Percentiles rank a stretch among this genome's conserved stretches.
phyloP scores from a whole-genome alignment of 2,888 invertebrate genomes.

The Acanthoscelides obtectus region DNA sequence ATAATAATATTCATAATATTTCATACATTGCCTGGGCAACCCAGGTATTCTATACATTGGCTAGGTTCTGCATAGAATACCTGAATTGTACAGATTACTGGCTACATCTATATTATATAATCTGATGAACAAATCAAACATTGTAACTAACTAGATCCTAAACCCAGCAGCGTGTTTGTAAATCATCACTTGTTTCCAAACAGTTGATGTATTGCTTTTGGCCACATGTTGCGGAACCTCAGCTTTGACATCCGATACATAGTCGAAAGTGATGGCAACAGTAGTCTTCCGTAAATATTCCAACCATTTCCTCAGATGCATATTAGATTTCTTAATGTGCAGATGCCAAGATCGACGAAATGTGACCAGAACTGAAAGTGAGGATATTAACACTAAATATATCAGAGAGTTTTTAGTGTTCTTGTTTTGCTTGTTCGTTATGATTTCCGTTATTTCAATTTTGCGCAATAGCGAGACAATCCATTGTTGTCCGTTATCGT shows the following conservation, averaged over 20 bases:
- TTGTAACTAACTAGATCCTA: not conserved
- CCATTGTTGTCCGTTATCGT: too few species aligned
- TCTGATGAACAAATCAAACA: too few species aligned
- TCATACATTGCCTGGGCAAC: too few species aligned
- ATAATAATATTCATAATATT: too few species aligned
- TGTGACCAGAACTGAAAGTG: not conserved
- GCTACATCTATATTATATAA: too few species aligned
- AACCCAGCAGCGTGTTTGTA: slow-evolving; percentile 23
- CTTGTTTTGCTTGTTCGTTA: too few species aligned
- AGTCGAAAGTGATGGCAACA: slow-evolving; percentile 6
- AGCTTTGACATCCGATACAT: slow-evolving; percentile 15
- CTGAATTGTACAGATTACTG: too few species aligned
- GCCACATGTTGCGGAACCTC: slow-evolving; percentile 34
- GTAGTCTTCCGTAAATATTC: not conserved
- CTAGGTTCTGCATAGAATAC: too few species aligned
- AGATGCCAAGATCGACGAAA: not conserved
- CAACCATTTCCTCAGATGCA: not conserved
- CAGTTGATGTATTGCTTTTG: slow-evolving; percentile 33
- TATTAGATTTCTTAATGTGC: not conserved
- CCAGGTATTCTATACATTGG: too few species aligned
- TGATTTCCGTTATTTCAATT: too few species aligned
- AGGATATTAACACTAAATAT: not conserved
- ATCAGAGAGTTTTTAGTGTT: too few species aligned
- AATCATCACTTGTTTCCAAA: slow-evolving; percentile 37
- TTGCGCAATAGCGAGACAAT: too few species aligned